Base-by-base conservation (phyloP, 2,888 invertebrate genomes). In the Rhagophthalmus giganteus region DNA sequence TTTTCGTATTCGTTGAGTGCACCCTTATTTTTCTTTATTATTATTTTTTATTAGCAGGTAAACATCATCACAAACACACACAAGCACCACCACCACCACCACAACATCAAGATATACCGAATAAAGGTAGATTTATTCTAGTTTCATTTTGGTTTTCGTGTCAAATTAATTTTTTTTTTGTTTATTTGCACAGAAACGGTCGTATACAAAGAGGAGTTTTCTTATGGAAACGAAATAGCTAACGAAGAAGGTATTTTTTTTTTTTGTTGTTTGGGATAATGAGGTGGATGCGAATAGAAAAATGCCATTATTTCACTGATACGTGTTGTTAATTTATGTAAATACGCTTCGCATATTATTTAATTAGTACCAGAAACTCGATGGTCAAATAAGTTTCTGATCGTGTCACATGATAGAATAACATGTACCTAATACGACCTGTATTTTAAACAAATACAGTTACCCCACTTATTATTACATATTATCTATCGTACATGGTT, bases 11-110 rank as follows among this genome's bases (percentile, higher is more conserved):
- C 11, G 16, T 8, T 15, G 10, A 15, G 2, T 33, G 33, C 32
- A 26, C 44, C 44, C 10, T 27, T 37, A 35, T 38, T 32, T 27
- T 44, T 31, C 10, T 42, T 15, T 32, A 45, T 28, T 27, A 34
- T 20, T 44, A 41, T 32, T 37, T 33, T 25, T 27, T 41, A 30
- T 26, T 33, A 39, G 39, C 13, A 9, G 27, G 15, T 16, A 13
- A 38, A 2, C n/a, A 13, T 15, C 30, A 30, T 5, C 14, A 16
- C 28, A 26, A 27, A 3, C 14, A 15, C 15, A 28, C 10, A 20
- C 7, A 3, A 20, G 7, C 20, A 20, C 20, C n/a, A n/a, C n/a
- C n/a, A 1, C 20, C 11, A 3, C 5, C 9, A 25, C 11, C 20
- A 32, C 31, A 12, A 12, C 31, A 41, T 24, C 40, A 41, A 41